Evolutionary conservation across 2,888 invertebrate genomes (phyloP), one percentile per base, ranked within the genome.

Genomic region (Patella caerulea): DNA sequence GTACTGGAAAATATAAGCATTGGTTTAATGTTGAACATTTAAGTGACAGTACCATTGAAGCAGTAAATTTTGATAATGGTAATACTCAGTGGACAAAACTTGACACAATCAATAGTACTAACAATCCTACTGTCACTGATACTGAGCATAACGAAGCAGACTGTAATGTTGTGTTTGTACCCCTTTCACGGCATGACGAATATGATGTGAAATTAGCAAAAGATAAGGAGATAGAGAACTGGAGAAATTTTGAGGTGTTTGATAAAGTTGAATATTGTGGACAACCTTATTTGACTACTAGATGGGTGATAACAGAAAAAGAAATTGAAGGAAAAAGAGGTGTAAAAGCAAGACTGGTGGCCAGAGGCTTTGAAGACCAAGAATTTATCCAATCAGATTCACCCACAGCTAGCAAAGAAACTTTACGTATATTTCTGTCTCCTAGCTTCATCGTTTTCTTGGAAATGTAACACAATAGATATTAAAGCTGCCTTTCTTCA

Each of bases 271-370:
- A 59, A 24, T 55, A n/a, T n/a, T n/a, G n/a, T n/a, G n/a, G n/a
- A n/a, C n/a, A n/a, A n/a, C n/a, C n/a, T n/a, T n/a, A n/a, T 77
- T 76, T 79, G 69, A 77, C 78, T 7, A 79, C 79, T 19, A 73
- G 78, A 71, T 82, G 77, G 82, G 76, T 82, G 15, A 69, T 73
- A 12, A 78, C 73, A 59, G 73, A 78, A 70, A 78, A 79, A 69
- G 76, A 78, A 15, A 54, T 56, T 29, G 56, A 53, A n/a, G 73
- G 71, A 14, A 54, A n/a, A 5, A 59, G 24, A 15, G 73, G 11
- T 15, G 53, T n/a, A 14, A 81, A 78, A 59, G 78, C 79, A 15
- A 76, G 81, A 54, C 52, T 81, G 2, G 81, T 79, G 3, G 56
- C 56, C 14, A 56, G 56, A 9, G 56, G 56, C n/a, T 56, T 56